A percentile compares a stretch with the other conserved stretches of the same genome.
These are phyloP conservation scores for Tachycineta bicolor DNA, from an alignment of 2,113 vertebrate genomes.

Conservation along the genomic window DNA sequence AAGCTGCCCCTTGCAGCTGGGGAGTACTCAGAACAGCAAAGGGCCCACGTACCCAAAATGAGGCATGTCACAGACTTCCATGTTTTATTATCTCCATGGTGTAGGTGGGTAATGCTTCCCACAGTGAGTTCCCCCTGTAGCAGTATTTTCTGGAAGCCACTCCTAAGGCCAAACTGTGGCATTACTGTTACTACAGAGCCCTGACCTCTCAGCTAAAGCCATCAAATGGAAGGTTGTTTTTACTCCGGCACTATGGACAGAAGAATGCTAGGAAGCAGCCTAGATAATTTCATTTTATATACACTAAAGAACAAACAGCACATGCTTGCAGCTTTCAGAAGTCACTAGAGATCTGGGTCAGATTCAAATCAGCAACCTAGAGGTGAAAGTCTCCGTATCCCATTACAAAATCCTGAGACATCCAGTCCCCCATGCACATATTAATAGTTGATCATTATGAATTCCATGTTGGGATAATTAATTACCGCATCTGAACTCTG, in stretches of 20 bases:
- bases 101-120: not conserved
- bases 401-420: slow-evolving; percentile 71
- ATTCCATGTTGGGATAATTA: slow-evolving; percentile 65
- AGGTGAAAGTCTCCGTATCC: slow-evolving; percentile 67
- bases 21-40: not conserved
- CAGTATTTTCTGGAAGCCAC: not conserved
- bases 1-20: not conserved
- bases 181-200: not conserved
- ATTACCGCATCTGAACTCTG: slow-evolving; percentile 59
- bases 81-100: not conserved
- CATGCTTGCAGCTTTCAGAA: slow-evolving; percentile 49
- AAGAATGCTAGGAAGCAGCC: not conserved
- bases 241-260: not conserved
- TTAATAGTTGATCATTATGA: slow-evolving; percentile 65
- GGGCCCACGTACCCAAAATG: not conserved
- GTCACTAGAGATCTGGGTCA: slow-evolving; percentile 68
- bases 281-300: slow-evolving; percentile 32
- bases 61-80: not conserved
- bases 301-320: slow-evolving; percentile 49
- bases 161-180: not conserved
- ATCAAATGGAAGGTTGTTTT: not conserved
- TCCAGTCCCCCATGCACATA: slow-evolving; percentile 63
- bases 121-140: rapidly evolving
- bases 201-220: not conserved
- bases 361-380: slow-evolving; percentile 70